A percentile compares a stretch with the other conserved stretches of the same genome.
Evolutionary conservation across 1,140 invertebrate genomes (phyloP).

Genomic region (Calycopis cecrops): DNA sequence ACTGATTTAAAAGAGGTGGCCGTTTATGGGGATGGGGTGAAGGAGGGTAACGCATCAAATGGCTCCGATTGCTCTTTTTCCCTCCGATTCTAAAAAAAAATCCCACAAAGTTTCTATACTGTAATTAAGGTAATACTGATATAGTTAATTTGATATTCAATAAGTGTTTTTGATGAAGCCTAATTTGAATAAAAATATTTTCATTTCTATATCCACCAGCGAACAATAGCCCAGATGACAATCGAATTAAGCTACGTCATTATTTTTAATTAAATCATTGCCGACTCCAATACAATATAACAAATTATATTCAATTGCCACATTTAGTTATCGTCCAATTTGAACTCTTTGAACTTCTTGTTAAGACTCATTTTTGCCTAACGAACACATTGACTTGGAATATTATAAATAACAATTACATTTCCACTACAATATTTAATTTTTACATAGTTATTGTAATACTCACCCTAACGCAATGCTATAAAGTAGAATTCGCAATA

Average conservation of each 20-base stretch:
- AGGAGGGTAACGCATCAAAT: too few species aligned
- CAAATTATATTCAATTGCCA: constrained; percentile 1
- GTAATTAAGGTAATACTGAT: too few species aligned
- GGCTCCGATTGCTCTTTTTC: too few species aligned
- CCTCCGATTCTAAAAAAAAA: too few species aligned
- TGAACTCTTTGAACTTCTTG: neutral
- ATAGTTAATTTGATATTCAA: too few species aligned
- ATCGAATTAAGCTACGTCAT: neutral
- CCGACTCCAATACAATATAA: neutral
- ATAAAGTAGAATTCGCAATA: constrained; percentile 4
- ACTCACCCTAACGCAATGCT: neutral
- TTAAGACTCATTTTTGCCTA: neutral
- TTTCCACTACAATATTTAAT: constrained; percentile 11
- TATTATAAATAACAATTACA: constrained; percentile 12
- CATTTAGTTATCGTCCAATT: neutral
- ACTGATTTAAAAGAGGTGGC: too few species aligned
- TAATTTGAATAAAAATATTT: too few species aligned
- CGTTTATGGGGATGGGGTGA: too few species aligned
- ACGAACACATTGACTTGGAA: neutral
- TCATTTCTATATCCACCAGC: too few species aligned
- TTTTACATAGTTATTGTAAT: constrained; percentile 1
- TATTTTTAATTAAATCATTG: constrained; percentile 5
- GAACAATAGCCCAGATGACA: neutral
- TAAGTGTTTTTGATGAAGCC: too few species aligned
- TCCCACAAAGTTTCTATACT: too few species aligned